A percentile compares a stretch with the other conserved stretches of the same genome.
phyloP scores from a whole-genome alignment of 2,888 invertebrate genomes.

The Trissolcus japonicus region DNA sequence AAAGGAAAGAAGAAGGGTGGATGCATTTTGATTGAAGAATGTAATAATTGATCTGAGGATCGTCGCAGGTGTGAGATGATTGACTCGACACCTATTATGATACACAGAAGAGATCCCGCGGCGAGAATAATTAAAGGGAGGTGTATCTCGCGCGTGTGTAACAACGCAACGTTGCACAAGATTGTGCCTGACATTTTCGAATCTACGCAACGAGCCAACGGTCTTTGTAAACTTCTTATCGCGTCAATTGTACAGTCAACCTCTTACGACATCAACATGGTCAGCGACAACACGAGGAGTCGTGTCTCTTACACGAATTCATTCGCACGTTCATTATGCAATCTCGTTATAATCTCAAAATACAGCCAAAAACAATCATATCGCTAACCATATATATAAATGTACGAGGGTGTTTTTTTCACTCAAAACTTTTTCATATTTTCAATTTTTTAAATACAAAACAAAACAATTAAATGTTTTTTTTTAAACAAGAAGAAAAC shows the following conservation, averaged over 20 bases:
- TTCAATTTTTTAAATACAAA: no score
- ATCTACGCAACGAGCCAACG: conserved; percentile 60
- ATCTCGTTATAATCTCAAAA: conserved; percentile 55
- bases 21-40: not conserved
- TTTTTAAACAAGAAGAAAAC: no score
- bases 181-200: conserved; percentile 65
- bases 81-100: conserved; percentile 33
- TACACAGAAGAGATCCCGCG: conserved; percentile 18
- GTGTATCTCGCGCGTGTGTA: conserved; percentile 38
- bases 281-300: conserved; percentile 60
- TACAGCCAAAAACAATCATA: not conserved
- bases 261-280: conserved; percentile 63
- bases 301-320: conserved; percentile 58
- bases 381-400: no score
- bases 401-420: no score
- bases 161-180: conserved; percentile 55
- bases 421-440: no score
- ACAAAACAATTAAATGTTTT: no score
- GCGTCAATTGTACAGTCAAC: conserved; percentile 59
- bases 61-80: conserved; percentile 33
- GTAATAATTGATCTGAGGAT: conserved; percentile 2
- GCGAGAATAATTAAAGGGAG: conserved; percentile 49
- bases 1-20: no score
- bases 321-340: conserved; percentile 59
- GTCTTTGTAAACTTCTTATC: conserved; percentile 65